Evolutionary conservation across 2,888 invertebrate genomes (phyloP), one percentile per base, ranked within the genome.

Genomic region (Micoletzkya japonica): DNA sequence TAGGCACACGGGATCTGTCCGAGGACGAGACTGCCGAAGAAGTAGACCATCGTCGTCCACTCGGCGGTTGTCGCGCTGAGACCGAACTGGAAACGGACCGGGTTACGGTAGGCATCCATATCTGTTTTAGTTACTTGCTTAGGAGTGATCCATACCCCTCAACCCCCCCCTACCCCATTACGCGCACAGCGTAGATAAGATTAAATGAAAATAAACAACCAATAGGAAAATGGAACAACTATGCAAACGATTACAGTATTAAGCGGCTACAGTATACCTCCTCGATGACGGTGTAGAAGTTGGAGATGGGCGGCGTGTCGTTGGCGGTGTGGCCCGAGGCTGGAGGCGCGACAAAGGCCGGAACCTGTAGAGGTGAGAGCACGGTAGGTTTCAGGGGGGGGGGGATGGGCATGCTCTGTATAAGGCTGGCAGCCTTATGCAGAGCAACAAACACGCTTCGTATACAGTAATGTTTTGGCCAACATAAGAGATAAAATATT

Each of bases 261-360:
- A 26, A 30, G 30, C n/a, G 17, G 44, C 17, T 39, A 28, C 30
- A 32, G 63, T 28, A 32, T 34, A 64, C 64, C 64, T 64, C 64
- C 7, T 64, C 64, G 30, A 64, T 64, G 34, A 64, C 64, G 17
- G 64, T 64, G 64, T 64, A 64, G 64, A 64, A 64, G 36, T 64
- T 36, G 26, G 28, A 50, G 2, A 64, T 64, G n/a, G n/a, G n/a
- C 6, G 14, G 52, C 7, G 64, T 50, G 3, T 50, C 24, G 26
- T 64, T 64, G 24, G 26, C 14, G 24, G 52, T 50, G n/a, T n/a
- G n/a, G 34, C 49, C 64, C 14, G 52, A 52, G 14, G 64, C 64
- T 24, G 64, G 64, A 34, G 64, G 64, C 4, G 64, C 64, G 14
- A 64, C 64, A 52, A 36, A 64, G 14, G 64, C 50, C 20, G 64